These are phyloP conservation scores for Caenorhabditis japonica DNA, from an alignment of 2,888 invertebrate genomes.

Conservation along the genomic window DNA sequence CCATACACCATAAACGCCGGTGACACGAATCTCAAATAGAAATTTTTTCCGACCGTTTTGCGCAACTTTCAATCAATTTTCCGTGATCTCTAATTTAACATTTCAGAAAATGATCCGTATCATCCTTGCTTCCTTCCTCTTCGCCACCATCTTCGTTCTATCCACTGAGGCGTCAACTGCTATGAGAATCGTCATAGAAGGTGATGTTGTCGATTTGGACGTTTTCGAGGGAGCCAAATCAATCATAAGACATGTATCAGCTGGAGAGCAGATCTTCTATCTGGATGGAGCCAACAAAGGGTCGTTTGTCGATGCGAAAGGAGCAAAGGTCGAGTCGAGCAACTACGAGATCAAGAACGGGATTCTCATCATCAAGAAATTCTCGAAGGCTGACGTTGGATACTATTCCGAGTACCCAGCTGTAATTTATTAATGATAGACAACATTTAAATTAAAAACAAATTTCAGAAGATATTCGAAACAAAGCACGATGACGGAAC, in stretches of 20 bases:
- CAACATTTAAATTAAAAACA: background rate
- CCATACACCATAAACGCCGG: too few relatives aligned
- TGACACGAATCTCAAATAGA: too few relatives aligned
- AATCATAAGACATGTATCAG: constrained; percentile 26
- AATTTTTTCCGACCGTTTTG: too few relatives aligned
- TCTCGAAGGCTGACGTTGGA: constrained; percentile 44
- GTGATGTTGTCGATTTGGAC: constrained; percentile 20
- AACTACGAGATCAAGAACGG: constrained; percentile 39
- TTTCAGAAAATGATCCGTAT: too few relatives aligned
- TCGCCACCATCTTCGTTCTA: too few relatives aligned
- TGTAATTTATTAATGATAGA: constrained; percentile 18
- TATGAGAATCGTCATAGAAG: constrained; percentile 3
- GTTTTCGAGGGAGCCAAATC: constrained; percentile 31
- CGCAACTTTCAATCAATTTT: too few relatives aligned
- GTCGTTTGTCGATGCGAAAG: constrained; percentile 36
- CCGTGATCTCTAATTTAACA: too few relatives aligned
- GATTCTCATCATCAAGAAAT: constrained; percentile 47
- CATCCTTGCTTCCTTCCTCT: too few relatives aligned
- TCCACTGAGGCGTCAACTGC: too few relatives aligned
- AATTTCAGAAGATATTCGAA: constrained; percentile 19
- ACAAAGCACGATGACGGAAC: constrained; percentile 24
- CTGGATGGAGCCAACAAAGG: constrained; percentile 32
- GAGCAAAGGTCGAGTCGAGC: constrained; percentile 37
- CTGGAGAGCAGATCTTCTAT: constrained; percentile 38
- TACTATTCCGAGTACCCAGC: constrained; percentile 26